phyloP scores from a whole-genome alignment of 2,797 vertebrate genomes.

The Chelmon rostratus region DNA sequence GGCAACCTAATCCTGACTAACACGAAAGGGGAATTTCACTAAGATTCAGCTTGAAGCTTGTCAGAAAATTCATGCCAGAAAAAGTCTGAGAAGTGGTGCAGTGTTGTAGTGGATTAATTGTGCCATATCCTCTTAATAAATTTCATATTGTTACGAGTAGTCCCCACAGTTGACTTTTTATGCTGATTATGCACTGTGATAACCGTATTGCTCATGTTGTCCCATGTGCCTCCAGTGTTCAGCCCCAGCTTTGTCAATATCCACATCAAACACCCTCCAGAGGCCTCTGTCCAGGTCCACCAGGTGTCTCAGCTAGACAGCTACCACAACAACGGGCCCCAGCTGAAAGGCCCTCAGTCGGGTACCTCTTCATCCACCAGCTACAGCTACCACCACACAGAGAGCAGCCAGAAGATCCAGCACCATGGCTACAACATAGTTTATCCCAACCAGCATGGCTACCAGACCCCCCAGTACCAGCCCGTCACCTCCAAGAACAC shows the following conservation, averaged over 20 bases:
- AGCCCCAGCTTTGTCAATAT: conserved; percentile 95
- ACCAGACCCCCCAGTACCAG: conserved; percentile 89
- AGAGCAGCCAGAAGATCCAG: conserved; percentile 89
- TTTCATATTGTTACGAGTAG: neutral
- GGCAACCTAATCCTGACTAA: no score
- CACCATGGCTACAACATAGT: conserved; percentile 87
- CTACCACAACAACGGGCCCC: conserved; percentile 84
- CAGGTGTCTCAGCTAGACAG: conserved; percentile 96
- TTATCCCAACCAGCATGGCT: conserved; percentile 90
- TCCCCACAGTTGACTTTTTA: neutral
- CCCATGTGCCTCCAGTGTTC: conserved; percentile 83
- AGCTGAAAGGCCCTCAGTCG: conserved; percentile 78
- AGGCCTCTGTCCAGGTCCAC: conserved; percentile 97
- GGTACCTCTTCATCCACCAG: conserved; percentile 85
- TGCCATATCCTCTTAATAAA: no score
- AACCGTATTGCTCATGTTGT: neutral
- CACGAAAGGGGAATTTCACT: no score
- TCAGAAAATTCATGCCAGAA: no score
- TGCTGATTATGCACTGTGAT: neutral
- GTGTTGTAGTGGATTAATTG: no score
- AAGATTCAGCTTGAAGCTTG: no score
- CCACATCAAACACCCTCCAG: conserved; percentile 97
- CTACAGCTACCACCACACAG: conserved; percentile 88
- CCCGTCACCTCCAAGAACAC: conserved; percentile 92
- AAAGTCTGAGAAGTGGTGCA: no score